These are phyloP conservation scores for Dynastes grantii DNA, from an alignment of 2,888 invertebrate genomes.

Conservation along the genomic window DNA sequence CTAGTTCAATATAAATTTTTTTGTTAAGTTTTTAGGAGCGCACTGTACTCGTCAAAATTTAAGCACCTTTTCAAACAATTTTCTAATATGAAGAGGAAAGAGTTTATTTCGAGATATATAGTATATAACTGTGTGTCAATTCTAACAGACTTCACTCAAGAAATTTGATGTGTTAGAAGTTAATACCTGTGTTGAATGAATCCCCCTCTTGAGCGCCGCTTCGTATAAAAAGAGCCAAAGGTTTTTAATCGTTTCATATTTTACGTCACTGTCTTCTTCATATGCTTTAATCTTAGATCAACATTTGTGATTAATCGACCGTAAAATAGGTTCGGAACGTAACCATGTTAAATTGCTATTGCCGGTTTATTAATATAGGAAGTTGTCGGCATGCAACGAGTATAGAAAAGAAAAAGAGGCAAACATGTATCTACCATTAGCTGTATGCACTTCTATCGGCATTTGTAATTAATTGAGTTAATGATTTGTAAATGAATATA, in stretches of 20 bases:
- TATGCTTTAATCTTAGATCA: conserved; percentile 6
- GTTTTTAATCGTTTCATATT: conserved; percentile 15
- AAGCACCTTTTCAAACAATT: not conserved
- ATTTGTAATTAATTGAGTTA: not conserved
- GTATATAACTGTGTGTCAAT: not conserved
- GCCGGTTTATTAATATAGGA: conserved; percentile 46
- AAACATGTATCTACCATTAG: not conserved
- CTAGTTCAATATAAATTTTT: no score
- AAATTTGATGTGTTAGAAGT: conserved; percentile 2
- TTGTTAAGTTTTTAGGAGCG: no score
- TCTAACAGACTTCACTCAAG: conserved; percentile 7
- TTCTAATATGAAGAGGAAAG: not conserved
- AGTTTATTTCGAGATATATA: not conserved
- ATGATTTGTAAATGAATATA: not conserved
- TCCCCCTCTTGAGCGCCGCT: not conserved
- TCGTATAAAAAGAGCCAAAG: not conserved
- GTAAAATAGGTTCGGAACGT: conserved; percentile 46
- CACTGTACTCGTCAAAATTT: not conserved
- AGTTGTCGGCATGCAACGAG: conserved; percentile 21
- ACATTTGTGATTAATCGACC: conserved; percentile 48
- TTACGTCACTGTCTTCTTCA: conserved; percentile 28
- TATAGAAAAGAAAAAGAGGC: no score
- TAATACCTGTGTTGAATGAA: not conserved
- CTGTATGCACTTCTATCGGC: not conserved
- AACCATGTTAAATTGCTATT: conserved; percentile 48